phyloP scores from a whole-genome alignment of 1,140 invertebrate genomes.

The Calycopis cecrops region DNA sequence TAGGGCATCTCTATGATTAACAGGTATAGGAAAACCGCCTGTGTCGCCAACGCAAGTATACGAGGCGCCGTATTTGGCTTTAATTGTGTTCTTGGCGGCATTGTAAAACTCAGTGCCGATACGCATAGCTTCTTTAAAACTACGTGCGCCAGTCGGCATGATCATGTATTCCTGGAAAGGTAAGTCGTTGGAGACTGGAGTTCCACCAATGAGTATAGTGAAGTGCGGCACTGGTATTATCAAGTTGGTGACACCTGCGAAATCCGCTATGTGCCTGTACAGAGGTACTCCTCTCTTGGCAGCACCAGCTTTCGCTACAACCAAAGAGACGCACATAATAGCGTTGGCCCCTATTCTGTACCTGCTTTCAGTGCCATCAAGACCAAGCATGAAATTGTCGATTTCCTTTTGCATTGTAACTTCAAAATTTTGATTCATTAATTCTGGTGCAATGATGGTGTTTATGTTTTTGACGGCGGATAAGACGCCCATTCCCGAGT shows the following conservation, averaged over 20 bases:
- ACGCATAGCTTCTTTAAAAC: slow-evolving; percentile 96
- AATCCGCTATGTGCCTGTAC: slow-evolving; percentile 90
- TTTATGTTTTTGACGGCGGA: slow-evolving; percentile 96
- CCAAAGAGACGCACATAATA: slow-evolving; percentile 95
- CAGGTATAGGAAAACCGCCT: slow-evolving; percentile 98
- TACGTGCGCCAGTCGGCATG: slow-evolving; percentile 88
- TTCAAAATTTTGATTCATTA: slow-evolving; percentile 89
- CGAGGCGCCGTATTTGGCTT: slow-evolving; percentile 90
- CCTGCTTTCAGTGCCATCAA: slow-evolving; percentile 98
- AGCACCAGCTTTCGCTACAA: slow-evolving; percentile 96
- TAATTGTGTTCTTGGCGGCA: slow-evolving; percentile 94
- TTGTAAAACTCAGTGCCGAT: slow-evolving; percentile 98
- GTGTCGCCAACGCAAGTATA: slow-evolving; percentile 97
- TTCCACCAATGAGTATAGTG: slow-evolving; percentile 98
- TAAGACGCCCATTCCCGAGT: slow-evolving; percentile 93
- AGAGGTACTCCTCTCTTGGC: slow-evolving; percentile 92
- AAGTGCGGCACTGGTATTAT: slow-evolving; percentile 97
- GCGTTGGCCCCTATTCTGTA: slow-evolving; percentile 96
- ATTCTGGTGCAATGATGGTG: slow-evolving; percentile 86
- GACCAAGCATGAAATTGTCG: slow-evolving; percentile 92
- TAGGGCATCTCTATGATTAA: slow-evolving; percentile 93
- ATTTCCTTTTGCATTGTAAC: slow-evolving; percentile 92
- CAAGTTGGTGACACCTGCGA: slow-evolving; percentile 92
- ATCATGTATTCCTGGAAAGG: slow-evolving; percentile 99
- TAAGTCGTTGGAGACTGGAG: slow-evolving; percentile 96